phyloP scores from a whole-genome alignment of 1,140 invertebrate species.

The Ooceraea biroi region DNA sequence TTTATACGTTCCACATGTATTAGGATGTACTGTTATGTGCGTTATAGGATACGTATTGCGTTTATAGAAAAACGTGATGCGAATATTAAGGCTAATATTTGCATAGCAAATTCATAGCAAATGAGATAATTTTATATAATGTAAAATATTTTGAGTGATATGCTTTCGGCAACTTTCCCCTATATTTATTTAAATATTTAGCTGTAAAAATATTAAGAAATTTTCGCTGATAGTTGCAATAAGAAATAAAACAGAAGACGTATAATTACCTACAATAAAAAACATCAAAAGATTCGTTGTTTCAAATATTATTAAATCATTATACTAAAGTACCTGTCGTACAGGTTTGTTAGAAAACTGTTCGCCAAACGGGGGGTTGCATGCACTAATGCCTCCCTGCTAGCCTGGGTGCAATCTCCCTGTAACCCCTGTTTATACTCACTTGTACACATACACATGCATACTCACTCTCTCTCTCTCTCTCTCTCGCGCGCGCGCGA shows the following conservation, averaged over 20 bases:
- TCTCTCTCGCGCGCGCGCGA: slow-evolving; percentile 7
- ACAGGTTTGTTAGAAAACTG: slow-evolving; percentile 38
- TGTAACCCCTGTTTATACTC: slow-evolving; percentile 52
- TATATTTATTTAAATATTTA: too few species aligned
- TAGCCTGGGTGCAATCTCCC: slow-evolving; percentile 59
- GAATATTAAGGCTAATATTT: not conserved
- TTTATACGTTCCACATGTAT: slow-evolving; percentile 27
- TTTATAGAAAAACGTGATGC: not conserved
- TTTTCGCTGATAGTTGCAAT: not conserved
- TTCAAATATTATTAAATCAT: slow-evolving; percentile 6
- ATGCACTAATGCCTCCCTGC: slow-evolving; percentile 40
- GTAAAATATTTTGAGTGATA: too few species aligned
- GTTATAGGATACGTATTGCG: not conserved
- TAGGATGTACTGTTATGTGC: slow-evolving; percentile 1
- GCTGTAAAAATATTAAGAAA: not conserved
- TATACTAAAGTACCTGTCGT: slow-evolving; percentile 18
- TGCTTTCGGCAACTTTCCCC: too few species aligned
- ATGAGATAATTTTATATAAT: too few species aligned
- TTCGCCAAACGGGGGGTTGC: not conserved
- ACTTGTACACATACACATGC: slow-evolving; percentile 4
- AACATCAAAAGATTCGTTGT: not conserved
- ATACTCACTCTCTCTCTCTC: too few species aligned
- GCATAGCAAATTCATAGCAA: too few species aligned
- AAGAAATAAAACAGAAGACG: not conserved
- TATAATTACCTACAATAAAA: not conserved